phyloP scores from a whole-genome alignment of 2,113 vertebrate species.

The Eidolon helvum region DNA sequence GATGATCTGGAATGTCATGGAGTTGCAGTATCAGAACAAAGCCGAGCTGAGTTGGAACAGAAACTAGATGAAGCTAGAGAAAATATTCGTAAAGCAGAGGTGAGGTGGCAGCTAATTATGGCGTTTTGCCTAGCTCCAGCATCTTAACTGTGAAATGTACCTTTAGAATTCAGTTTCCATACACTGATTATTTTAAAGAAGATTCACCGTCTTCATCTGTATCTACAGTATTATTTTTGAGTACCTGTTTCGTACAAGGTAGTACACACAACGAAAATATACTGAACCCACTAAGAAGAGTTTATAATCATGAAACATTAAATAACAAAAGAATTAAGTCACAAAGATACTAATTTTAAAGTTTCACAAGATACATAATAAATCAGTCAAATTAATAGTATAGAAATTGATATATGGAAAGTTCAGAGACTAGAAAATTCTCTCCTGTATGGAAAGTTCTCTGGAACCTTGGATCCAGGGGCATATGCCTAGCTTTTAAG shows the following conservation, averaged over 20 bases:
- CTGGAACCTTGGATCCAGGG: background rate
- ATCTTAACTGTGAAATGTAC: background rate
- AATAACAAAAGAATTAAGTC: background rate
- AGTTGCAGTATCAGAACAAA: slow-evolving; percentile 90
- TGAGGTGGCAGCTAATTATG: slow-evolving; percentile 61
- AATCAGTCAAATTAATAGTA: slow-evolving; percentile 1
- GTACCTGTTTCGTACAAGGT: background rate
- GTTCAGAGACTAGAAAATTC: background rate
- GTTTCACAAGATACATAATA: background rate
- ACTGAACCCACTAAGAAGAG: background rate
- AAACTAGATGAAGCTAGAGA: slow-evolving; percentile 96
- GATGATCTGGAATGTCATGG: slow-evolving; percentile 94
- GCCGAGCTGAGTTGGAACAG: slow-evolving; percentile 92
- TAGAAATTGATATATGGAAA: background rate
- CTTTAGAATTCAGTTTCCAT: background rate
- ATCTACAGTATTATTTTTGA: background rate
- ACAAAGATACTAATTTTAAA: slow-evolving; percentile 39
- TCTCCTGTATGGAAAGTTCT: background rate
- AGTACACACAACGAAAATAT: background rate
- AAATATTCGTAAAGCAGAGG: slow-evolving; percentile 97
- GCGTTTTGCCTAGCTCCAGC: background rate
- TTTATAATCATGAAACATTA: slow-evolving; percentile 13
- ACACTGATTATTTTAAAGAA: background rate
- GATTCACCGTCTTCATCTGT: background rate
- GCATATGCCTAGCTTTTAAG: background rate